Conservation (phyloP, 1,140 invertebrate species). For the Amphibalanus amphitrite region DNA sequence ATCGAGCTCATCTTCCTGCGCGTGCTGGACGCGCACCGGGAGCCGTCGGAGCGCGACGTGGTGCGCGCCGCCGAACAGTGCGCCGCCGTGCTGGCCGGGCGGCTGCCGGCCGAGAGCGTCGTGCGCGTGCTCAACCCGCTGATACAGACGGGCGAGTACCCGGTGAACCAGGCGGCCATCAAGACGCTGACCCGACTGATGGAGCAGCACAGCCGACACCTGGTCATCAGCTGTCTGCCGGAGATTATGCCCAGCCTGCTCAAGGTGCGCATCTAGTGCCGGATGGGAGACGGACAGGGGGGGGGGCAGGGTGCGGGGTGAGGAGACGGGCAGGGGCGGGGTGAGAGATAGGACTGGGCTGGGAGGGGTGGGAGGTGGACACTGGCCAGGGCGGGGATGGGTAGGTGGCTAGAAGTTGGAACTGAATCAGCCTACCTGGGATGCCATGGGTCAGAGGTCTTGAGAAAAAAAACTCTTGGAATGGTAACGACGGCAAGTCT, state of each 20-base stretch:
- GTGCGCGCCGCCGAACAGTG: slow-evolving; percentile 18
- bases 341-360: too few species aligned
- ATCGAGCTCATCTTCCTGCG: slow-evolving; percentile 72
- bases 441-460: too few species aligned
- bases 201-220: slow-evolving; percentile 33
- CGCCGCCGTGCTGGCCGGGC: not conserved
- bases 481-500: too few species aligned
- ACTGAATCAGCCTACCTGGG: too few species aligned
- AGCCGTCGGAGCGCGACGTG: slow-evolving; percentile 50
- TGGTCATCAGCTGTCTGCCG: slow-evolving; percentile 46
- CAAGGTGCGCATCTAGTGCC: too few species aligned
- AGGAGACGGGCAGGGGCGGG: too few species aligned
- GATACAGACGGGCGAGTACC: slow-evolving; percentile 65
- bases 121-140: slow-evolving; percentile 54
- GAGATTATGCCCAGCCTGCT: slow-evolving; percentile 74
- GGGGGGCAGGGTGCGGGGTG: too few species aligned
- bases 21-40: slow-evolving; percentile 65
- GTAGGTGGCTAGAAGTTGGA: too few species aligned
- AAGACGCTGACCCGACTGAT: slow-evolving; percentile 80
- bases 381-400: too few species aligned
- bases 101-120: not conserved
- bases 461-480: too few species aligned
- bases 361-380: too few species aligned
- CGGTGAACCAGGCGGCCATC: slow-evolving; percentile 72
- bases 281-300: too few species aligned